phyloP scores from a whole-genome alignment of 2,113 vertebrate species.

The Misgurnus anguillicaudatus region DNA sequence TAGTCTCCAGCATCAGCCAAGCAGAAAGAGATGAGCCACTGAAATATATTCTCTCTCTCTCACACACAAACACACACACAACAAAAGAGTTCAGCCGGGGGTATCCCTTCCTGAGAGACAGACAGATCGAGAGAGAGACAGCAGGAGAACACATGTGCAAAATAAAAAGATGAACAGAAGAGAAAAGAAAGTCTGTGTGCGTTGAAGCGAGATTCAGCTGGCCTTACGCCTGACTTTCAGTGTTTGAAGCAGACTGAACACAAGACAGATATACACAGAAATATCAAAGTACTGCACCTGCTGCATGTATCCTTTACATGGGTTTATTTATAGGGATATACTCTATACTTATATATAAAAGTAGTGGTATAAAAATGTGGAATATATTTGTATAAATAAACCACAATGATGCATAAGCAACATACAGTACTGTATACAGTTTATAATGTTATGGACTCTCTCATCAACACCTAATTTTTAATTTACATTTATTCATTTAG shows the following conservation, averaged over 20 bases:
- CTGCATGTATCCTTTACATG: not conserved
- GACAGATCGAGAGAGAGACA: not conserved
- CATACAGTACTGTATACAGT: no score
- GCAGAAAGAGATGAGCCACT: constrained; percentile 27
- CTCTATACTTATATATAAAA: not conserved
- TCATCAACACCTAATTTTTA: no score
- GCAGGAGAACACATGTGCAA: not conserved
- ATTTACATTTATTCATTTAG: no score
- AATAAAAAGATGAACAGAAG: not conserved
- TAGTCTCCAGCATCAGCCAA: constrained; percentile 51
- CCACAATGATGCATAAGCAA: no score
- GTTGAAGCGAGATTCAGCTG: constrained; percentile 39
- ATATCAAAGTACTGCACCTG: not conserved
- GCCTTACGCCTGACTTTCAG: constrained; percentile 22
- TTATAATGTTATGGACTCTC: no score
- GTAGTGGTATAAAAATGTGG: no score
- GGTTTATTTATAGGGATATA: not conserved
- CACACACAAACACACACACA: constrained; percentile 7
- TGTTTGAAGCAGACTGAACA: constrained; percentile 38
- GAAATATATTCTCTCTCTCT: constrained; percentile 34
- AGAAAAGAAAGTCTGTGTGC: not conserved
- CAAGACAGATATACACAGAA: constrained; percentile 22
- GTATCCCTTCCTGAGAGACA: constrained; percentile 36
- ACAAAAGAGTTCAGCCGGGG: constrained; percentile 34
- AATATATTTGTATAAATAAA: no score